These are phyloP conservation scores for Pogonocichla stellata DNA, from an alignment of 2,113 vertebrate genomes.

Conservation along the genomic window DNA sequence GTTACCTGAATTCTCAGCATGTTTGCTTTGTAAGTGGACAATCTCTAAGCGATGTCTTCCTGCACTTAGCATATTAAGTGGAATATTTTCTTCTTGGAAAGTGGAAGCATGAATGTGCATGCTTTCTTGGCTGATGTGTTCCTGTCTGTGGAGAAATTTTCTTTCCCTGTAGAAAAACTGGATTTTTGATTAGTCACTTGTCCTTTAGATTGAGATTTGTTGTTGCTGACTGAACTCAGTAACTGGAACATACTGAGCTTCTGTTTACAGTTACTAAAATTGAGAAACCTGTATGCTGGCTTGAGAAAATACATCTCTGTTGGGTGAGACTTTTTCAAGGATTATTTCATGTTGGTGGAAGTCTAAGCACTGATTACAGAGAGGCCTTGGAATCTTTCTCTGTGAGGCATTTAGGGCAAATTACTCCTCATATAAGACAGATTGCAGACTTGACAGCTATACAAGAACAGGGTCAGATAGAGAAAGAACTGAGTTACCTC, in stretches of 20 bases:
- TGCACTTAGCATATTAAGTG: not conserved
- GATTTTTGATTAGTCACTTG: not conserved
- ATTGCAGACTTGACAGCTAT: not conserved
- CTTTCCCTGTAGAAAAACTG: not conserved
- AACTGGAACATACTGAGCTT: not conserved
- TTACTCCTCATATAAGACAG: not conserved
- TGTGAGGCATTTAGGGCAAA: not conserved
- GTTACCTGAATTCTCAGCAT: not conserved
- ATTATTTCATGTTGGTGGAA: not conserved
- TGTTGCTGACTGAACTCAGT: not conserved
- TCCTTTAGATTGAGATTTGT: not conserved
- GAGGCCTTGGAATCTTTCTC: not conserved
- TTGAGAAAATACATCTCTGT: not conserved
- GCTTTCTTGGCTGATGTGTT: not conserved
- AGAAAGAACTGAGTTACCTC: not conserved
- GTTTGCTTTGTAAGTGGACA: not conserved
- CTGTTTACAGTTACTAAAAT: not conserved
- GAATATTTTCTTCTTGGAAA: not conserved
- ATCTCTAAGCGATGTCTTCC: not conserved
- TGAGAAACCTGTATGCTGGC: not conserved
- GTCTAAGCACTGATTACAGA: not conserved
- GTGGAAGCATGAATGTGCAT: not conserved
- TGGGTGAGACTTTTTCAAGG: not conserved
- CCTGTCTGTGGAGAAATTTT: not conserved
- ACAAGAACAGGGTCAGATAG: not conserved